A percentile compares a stretch with the other conserved stretches of the same genome.
These are phyloP conservation scores for Datnioides undecimradiatus DNA, from an alignment of 2,113 vertebrate species.

Conservation along the genomic window DNA sequence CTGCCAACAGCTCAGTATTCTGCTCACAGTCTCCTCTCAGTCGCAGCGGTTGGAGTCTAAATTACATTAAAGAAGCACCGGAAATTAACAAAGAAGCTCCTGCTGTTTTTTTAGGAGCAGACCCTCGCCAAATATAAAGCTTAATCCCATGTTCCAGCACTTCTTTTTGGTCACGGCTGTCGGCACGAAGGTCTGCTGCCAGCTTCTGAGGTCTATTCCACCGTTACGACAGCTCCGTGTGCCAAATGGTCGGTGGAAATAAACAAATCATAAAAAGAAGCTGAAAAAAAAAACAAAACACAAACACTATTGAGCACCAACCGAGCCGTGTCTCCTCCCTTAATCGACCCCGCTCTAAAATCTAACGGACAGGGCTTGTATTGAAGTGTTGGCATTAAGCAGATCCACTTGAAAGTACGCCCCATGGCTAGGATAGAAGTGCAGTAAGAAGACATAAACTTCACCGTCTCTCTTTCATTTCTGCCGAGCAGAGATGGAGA, in stretches of 20 bases:
- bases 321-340: slow-evolving; percentile 27
- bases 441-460: slow-evolving; percentile 22
- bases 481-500: slow-evolving; percentile 4
- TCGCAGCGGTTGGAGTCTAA: slow-evolving; percentile 38
- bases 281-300: no score
- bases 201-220: slow-evolving; percentile 49
- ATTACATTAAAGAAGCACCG: slow-evolving; percentile 43
- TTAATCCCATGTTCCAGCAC: slow-evolving; percentile 66
- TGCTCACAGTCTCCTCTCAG: slow-evolving; percentile 38
- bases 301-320: slow-evolving; percentile 38
- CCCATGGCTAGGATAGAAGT: slow-evolving; percentile 45
- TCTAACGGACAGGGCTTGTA: slow-evolving; percentile 8
- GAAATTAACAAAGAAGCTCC: slow-evolving; percentile 49
- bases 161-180: slow-evolving; percentile 57
- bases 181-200: slow-evolving; percentile 47
- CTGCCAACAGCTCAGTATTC: slow-evolving; percentile 65
- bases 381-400: slow-evolving; percentile 54
- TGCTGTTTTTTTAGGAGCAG: slow-evolving; percentile 54
- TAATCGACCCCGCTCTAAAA: slow-evolving; percentile 31
- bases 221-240: slow-evolving; percentile 42
- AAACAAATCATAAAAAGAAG: slow-evolving; percentile 61
- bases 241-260: slow-evolving; percentile 43
- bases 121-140: slow-evolving; percentile 55
- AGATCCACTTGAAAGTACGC: slow-evolving; percentile 54
- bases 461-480: slow-evolving; percentile 29